Base-by-base conservation (phyloP, 2,888 invertebrate genomes). In the Lepidocyrtinus sp. region DNA sequence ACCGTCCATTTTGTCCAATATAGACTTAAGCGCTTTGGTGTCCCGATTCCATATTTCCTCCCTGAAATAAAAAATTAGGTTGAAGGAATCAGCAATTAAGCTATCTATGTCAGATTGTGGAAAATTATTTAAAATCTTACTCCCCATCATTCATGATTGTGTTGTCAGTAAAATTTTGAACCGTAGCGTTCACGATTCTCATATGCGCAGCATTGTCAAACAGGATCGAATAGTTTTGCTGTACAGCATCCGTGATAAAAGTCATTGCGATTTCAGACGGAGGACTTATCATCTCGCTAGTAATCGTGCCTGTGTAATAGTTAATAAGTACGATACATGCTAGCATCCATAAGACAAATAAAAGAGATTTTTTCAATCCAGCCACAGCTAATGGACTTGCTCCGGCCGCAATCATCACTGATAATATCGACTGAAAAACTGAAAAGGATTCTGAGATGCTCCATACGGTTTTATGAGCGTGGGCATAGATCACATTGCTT, bases 231-330 rank as follows among this genome's bases (percentile, higher is more conserved):
- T 68, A 68, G 17, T 68, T 68, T 50, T 17, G 19, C 2, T 46
- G n/a, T 15, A 50, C 24, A 1, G 24, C 68, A 1, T 68, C 22
- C 5, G 15, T 15, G 25, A 68, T 22, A 2, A 46, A 46, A 15
- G 12, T 68, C 46, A 68, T 50, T 9, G 50, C 17, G 9, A 50
- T 25, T 50, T 68, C 68, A 1, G 36, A n/a, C 0, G 68, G 50
- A 22, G 68, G 68, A 24, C 68, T 68, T 17, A 68, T 68, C 12
- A 68, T 1, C n/a, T 15, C 21, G 17, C 68, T 68, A 3, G 68
- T 68, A 9, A 68, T 68, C 1, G 50, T 24, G 3, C 68, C 68
- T 1, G 50, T 24, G 55, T 68, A 68, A 15, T 68, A 68, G 17
- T 68, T 67, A 2, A 68, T 46, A 12, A 68, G 22, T 17, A 50